A percentile compares a stretch with the other conserved stretches of the same genome.
phyloP scores from a whole-genome alignment of 2,888 invertebrate species.

The Cynaeus angustus region DNA sequence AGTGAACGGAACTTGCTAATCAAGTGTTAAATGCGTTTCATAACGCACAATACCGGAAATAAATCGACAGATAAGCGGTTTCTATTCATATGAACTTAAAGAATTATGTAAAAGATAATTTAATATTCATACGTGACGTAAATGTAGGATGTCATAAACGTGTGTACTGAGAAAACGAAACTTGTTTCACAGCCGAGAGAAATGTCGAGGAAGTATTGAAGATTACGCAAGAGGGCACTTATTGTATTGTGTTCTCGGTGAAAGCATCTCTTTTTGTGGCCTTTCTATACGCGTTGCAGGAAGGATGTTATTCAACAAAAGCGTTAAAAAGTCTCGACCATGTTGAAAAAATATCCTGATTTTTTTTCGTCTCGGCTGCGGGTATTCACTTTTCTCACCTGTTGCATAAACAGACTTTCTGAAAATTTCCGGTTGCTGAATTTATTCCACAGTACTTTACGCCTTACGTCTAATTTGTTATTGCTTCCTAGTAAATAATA shows the following conservation, averaged over 20 bases:
- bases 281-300: too few species aligned
- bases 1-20: constrained; percentile 11
- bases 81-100: constrained; percentile 9
- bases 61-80: neutral
- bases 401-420: too few species aligned
- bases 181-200: constrained; percentile 20
- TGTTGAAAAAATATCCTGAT: too few species aligned
- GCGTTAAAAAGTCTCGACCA: too few species aligned
- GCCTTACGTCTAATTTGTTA: too few species aligned
- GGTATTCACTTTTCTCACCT: too few species aligned
- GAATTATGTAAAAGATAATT: constrained; percentile 11
- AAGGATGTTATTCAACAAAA: too few species aligned
- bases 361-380: too few species aligned
- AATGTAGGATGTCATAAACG: constrained; percentile 3
- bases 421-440: too few species aligned
- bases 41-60: constrained; percentile 13
- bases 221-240: neutral
- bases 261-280: constrained; percentile 11
- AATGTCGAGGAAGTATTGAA: constrained; percentile 19
- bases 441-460: too few species aligned
- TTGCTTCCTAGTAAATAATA: too few species aligned
- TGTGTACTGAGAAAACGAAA: constrained; percentile 21
- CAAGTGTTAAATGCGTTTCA: constrained; percentile 3
- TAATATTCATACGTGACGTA: constrained; percentile 14
- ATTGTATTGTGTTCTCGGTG: constrained; percentile 5